These are phyloP conservation scores for Nomada goodeniana DNA, from an alignment of 2,888 invertebrate genomes.

Conservation along the genomic window DNA sequence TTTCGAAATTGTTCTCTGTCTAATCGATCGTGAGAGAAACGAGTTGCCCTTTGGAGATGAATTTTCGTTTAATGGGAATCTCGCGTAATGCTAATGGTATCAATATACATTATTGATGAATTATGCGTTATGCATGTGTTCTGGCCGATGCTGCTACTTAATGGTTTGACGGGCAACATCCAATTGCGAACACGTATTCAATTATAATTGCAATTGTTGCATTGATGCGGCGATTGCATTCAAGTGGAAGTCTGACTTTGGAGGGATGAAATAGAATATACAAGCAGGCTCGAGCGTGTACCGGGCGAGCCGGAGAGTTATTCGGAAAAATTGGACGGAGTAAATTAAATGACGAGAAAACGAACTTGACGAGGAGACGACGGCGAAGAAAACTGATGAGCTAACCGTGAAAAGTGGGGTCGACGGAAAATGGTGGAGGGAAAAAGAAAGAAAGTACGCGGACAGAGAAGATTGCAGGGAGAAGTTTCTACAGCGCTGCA, in stretches of 20 bases:
- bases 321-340: neutral
- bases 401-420: neutral
- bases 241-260: too few species aligned
- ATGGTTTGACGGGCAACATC: too few species aligned
- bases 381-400: neutral
- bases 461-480: neutral
- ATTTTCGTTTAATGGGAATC: neutral
- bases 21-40: neutral
- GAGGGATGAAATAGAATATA: too few species aligned
- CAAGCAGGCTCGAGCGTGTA: neutral
- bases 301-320: too few species aligned
- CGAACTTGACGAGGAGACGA: neutral
- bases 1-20: neutral
- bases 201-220: too few species aligned
- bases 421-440: neutral
- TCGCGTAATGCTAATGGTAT: too few species aligned
- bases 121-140: too few species aligned
- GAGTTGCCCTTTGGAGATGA: neutral
- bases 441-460: neutral
- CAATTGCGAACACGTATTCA: too few species aligned
- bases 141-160: too few species aligned
- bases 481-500: neutral
- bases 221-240: too few species aligned
- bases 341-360: slow-evolving; percentile 2
- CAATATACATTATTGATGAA: too few species aligned